These are phyloP conservation scores for Lepidocyrtinus sp. DNA, from an alignment of 2,888 invertebrate genomes.

Conservation along the genomic window DNA sequence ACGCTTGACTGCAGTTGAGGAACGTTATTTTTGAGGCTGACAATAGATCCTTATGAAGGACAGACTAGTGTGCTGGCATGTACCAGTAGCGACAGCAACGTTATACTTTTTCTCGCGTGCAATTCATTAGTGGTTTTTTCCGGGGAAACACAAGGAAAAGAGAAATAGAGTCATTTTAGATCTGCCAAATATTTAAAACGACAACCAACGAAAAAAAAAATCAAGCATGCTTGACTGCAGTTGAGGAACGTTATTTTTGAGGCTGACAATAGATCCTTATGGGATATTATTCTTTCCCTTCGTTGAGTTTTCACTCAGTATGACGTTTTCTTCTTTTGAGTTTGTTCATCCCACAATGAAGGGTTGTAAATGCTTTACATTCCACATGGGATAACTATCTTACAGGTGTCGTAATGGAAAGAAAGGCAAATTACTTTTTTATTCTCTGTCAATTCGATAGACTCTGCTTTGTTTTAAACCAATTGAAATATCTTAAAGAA, in stretches of 20 bases:
- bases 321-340: no score
- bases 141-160: conserved; percentile 22
- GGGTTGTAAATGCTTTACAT: no score
- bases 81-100: background rate
- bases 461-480: no score
- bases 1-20: background rate
- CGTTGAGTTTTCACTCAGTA: no score
- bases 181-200: background rate
- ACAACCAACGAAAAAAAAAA: background rate
- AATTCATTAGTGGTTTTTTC: background rate
- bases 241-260: background rate
- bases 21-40: background rate
- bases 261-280: conserved; percentile 7
- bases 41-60: conserved; percentile 14
- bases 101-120: background rate
- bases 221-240: background rate
- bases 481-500: no score
- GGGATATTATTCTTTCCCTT: no score
- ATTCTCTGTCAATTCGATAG: no score
- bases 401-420: no score
- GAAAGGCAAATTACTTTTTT: no score
- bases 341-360: no score
- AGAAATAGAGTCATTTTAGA: background rate
- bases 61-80: no score
- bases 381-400: no score